Percentiles rank a stretch among this genome's conserved stretches.
Evolutionary conservation across 2,113 vertebrate genomes (phyloP).

Genomic region (Physeter macrocephalus): DNA sequence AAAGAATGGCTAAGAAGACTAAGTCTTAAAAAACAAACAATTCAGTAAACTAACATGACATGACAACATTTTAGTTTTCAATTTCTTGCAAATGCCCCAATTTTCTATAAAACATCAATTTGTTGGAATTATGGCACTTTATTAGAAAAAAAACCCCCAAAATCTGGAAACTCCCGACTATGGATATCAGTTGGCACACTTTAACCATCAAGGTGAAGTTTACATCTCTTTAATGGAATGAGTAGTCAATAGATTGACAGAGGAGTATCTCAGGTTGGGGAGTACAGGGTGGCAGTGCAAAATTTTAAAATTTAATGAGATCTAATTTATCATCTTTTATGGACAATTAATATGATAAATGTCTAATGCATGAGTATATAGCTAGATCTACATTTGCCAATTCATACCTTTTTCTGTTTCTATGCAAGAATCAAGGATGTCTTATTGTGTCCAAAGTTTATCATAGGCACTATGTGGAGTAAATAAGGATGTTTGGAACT

Average conservation of each 20-base stretch:
- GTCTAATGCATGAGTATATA: not conserved
- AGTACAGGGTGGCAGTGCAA: too few relatives aligned
- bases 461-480: not conserved
- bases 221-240: not conserved
- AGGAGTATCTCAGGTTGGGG: too few relatives aligned
- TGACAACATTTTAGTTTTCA: not conserved
- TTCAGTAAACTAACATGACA: not conserved
- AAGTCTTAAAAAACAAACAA: not conserved
- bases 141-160: not conserved
- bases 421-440: not conserved
- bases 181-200: not conserved
- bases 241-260: not conserved
- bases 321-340: not conserved
- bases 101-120: not conserved
- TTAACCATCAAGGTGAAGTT: not conserved
- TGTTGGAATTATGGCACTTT: not conserved
- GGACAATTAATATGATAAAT: not conserved
- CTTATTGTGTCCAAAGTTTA: not conserved
- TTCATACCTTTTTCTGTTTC: not conserved
- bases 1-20: not conserved
- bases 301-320: not conserved
- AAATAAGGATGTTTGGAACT: not conserved
- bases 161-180: not conserved
- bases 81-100: not conserved
- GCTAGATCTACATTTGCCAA: not conserved